phyloP scores from a whole-genome alignment of 2,113 vertebrate genomes.

The Prunella himalayana region DNA sequence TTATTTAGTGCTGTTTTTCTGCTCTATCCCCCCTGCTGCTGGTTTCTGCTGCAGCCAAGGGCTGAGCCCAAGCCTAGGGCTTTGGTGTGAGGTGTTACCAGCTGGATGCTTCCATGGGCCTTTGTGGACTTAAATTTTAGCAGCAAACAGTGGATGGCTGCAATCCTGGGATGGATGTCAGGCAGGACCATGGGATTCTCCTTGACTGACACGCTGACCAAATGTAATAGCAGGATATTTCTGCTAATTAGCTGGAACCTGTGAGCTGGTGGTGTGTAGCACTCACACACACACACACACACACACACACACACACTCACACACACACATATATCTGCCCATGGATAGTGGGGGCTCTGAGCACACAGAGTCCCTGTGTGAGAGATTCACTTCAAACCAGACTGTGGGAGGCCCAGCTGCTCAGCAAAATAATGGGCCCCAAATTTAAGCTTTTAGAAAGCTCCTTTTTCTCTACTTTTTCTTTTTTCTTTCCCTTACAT shows the following conservation, averaged over 20 bases:
- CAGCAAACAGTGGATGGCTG: background rate
- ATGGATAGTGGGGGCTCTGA: background rate
- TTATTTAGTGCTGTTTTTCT: slow-evolving; percentile 1
- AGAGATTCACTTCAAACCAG: background rate
- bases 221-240: background rate
- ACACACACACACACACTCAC: background rate
- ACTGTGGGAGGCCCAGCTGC: background rate
- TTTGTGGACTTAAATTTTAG: background rate
- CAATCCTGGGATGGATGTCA: background rate
- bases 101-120: background rate
- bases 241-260: background rate
- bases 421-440: background rate
- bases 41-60: background rate
- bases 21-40: background rate
- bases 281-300: background rate
- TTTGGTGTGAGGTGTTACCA: background rate
- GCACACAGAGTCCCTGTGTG: background rate
- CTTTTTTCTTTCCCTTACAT: background rate
- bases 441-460: background rate
- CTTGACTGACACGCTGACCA: background rate
- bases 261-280: background rate
- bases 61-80: background rate
- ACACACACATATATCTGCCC: background rate
- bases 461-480: background rate
- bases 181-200: background rate